phyloP scores from a whole-genome alignment of 2,113 vertebrate genomes.

The Siphamia tubifer region DNA sequence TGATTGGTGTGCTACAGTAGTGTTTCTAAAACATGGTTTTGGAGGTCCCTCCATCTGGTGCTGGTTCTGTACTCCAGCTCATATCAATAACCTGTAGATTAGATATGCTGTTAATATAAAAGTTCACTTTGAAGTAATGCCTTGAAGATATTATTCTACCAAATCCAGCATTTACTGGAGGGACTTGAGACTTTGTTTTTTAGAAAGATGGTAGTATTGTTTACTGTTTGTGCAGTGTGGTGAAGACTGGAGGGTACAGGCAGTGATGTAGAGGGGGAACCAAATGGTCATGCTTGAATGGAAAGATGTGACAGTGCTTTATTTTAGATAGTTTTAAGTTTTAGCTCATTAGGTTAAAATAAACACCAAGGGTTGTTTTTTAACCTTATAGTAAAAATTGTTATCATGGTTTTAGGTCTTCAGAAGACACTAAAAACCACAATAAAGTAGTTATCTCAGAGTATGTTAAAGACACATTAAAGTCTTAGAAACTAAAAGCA shows the following conservation, averaged over 20 bases:
- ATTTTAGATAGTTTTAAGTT: neutral
- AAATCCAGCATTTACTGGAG: constrained; percentile 61
- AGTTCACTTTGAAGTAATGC: constrained; percentile 52
- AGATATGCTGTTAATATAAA: constrained; percentile 52
- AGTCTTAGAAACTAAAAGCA: neutral
- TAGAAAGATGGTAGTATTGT: constrained; percentile 13
- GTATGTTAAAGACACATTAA: neutral
- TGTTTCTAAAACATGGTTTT: constrained; percentile 56
- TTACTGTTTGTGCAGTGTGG: constrained; percentile 14
- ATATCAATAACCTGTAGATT: constrained; percentile 55
- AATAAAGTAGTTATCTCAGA: neutral
- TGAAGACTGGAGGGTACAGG: constrained; percentile 15
- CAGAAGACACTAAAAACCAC: neutral
- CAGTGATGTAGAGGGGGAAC: neutral
- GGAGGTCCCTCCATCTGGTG: constrained; percentile 46
- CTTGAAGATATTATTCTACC: constrained; percentile 53
- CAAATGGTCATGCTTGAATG: constrained; percentile 54
- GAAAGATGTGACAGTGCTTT: constrained; percentile 3
- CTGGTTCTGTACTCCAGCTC: constrained; percentile 51
- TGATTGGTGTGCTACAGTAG: constrained; percentile 54
- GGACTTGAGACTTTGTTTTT: constrained; percentile 28
- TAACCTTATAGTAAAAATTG: neutral
- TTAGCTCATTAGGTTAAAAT: neutral
- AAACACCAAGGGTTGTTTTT: neutral
- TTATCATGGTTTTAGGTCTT: neutral